Conservation (phyloP, 2,113 vertebrate genomes). For the Colaptes auratus region DNA sequence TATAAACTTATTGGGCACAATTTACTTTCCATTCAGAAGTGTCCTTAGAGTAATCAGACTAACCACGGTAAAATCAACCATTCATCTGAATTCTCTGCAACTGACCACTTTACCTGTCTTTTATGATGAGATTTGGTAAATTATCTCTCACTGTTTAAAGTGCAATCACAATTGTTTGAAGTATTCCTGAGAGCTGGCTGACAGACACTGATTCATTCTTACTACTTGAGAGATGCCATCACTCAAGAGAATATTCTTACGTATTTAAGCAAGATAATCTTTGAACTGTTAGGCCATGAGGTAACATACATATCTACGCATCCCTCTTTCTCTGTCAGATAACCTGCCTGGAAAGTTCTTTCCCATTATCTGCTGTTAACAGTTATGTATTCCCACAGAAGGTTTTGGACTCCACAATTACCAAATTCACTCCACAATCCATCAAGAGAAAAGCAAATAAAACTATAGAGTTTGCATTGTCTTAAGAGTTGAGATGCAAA, state of each 20-base stretch:
- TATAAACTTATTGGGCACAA: background rate
- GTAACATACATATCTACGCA: accelerated
- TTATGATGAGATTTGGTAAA: background rate
- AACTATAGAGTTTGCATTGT: background rate
- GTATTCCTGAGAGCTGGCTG: background rate
- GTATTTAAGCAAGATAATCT: background rate
- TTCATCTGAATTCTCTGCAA: background rate
- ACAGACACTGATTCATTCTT: background rate
- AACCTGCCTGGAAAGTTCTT: background rate
- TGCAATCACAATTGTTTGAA: background rate
- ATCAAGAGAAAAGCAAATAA: background rate
- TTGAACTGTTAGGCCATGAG: background rate
- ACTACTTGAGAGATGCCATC: background rate
- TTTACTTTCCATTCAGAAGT: background rate
- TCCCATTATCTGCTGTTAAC: background rate
- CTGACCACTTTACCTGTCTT: background rate
- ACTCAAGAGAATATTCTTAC: background rate
- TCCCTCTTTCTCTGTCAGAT: background rate
- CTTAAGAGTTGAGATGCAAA: background rate
- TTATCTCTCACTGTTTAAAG: background rate
- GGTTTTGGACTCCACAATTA: background rate
- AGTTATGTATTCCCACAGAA: background rate
- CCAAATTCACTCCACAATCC: background rate
- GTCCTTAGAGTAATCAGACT: background rate
- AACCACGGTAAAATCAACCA: background rate